Evolutionary conservation across 1,140 invertebrate genomes (phyloP).

Genomic region (Polypedilum pembai): DNA sequence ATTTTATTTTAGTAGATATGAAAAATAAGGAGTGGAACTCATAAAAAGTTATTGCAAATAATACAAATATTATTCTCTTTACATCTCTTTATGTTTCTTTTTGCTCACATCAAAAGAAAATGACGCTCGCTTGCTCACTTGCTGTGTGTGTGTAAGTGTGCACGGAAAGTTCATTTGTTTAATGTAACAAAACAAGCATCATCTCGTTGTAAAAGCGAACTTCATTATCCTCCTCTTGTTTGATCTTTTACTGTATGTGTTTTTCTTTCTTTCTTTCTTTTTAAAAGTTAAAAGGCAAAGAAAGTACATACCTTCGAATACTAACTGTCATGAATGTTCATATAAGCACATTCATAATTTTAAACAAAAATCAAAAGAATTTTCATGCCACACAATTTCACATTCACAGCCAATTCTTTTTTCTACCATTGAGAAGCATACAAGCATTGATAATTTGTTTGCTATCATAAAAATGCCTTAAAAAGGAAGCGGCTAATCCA

Average conservation of each 20-base stretch:
- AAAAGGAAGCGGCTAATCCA: not conserved
- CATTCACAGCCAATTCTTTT: conserved; percentile 18
- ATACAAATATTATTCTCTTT: conserved; percentile 20
- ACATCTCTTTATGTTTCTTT: not conserved
- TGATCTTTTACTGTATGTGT: too few relatives aligned
- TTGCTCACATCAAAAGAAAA: conserved; percentile 16
- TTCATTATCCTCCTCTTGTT: conserved; percentile 21
- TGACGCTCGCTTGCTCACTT: not conserved
- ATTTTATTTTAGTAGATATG: not conserved
- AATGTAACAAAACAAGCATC: conserved; percentile 27
- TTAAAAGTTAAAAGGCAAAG: not conserved
- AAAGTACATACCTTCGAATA: not conserved
- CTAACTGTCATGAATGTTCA: not conserved
- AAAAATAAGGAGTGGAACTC: conserved; percentile 11
- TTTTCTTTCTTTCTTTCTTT: not conserved
- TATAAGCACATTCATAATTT: not conserved
- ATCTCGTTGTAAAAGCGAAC: conserved; percentile 7
- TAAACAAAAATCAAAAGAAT: too few relatives aligned
- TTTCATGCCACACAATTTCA: conserved; percentile 5
- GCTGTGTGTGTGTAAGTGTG: not conserved
- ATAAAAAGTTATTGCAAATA: conserved; percentile 25
- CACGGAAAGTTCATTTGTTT: conserved; percentile 22
- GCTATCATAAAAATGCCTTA: not conserved
- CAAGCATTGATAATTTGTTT: conserved; percentile 23
- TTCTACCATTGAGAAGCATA: not conserved